Conservation (phyloP, 2,113 vertebrate species). For the Coturnix japonica region DNA sequence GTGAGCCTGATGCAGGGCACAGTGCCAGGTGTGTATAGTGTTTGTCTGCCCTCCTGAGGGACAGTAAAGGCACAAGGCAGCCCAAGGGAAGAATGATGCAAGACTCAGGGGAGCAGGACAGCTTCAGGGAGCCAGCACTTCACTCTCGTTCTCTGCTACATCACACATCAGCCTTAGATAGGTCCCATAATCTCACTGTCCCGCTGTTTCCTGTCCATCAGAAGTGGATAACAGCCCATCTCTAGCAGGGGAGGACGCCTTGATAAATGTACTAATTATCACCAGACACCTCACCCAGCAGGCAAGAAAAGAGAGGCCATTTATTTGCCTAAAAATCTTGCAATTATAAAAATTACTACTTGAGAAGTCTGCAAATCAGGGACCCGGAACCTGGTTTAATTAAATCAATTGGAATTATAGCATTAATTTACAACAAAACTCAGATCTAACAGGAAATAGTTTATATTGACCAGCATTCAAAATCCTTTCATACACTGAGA, state of each 20-base stretch:
- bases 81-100: not conserved
- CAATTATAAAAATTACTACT: not conserved
- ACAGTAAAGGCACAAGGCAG: not conserved
- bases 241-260: not conserved
- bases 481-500: not conserved
- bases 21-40: accelerated
- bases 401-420: not conserved
- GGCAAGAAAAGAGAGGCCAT: not conserved
- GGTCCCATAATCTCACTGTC: not conserved
- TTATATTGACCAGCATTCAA: not conserved
- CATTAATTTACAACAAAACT: constrained; percentile 5
- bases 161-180: not conserved
- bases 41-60: not conserved
- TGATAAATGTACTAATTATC: constrained; percentile 31
- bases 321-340: not conserved
- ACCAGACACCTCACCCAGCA: not conserved
- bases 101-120: not conserved
- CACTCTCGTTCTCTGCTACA: not conserved
- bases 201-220: not conserved
- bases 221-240: not conserved
- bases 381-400: not conserved
- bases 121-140: not conserved
- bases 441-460: not conserved
- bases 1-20: not conserved
- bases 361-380: constrained; percentile 2